phyloP scores from a whole-genome alignment of 1,140 invertebrate genomes.

The Drosophila willistoni region DNA sequence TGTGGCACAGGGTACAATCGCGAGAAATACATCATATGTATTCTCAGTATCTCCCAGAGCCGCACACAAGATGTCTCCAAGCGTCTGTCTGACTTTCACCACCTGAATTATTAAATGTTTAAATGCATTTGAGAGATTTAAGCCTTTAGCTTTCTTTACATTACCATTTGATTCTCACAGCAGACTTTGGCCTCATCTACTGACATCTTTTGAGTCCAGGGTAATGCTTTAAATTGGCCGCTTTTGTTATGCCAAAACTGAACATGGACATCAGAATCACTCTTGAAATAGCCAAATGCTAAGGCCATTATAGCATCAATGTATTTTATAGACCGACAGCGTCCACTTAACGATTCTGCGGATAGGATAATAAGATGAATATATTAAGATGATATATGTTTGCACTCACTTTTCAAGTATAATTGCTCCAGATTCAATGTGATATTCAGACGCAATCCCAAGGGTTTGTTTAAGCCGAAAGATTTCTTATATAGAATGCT shows the following conservation, averaged over 20 bases:
- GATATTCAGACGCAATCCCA: slow-evolving; percentile 64
- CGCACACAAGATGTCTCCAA: slow-evolving; percentile 44
- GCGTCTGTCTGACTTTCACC: slow-evolving; percentile 56
- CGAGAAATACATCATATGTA: slow-evolving; percentile 71
- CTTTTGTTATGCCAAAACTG: slow-evolving; percentile 57
- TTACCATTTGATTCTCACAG: slow-evolving; percentile 49
- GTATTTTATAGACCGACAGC: slow-evolving; percentile 47
- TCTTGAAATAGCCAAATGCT: slow-evolving; percentile 71
- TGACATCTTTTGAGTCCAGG: slow-evolving; percentile 56
- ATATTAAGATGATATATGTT: no score
- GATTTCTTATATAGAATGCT: slow-evolving; percentile 52
- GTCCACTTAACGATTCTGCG: slow-evolving; percentile 52
- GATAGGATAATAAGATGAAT: not conserved
- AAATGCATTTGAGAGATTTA: not conserved
- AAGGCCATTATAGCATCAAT: slow-evolving; percentile 66
- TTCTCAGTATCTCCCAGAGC: slow-evolving; percentile 39
- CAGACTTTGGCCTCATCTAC: slow-evolving; percentile 51
- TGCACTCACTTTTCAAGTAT: slow-evolving; percentile 63
- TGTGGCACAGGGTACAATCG: slow-evolving; percentile 64
- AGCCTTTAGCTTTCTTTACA: not conserved
- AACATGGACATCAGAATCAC: slow-evolving; percentile 56
- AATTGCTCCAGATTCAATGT: slow-evolving; percentile 68
- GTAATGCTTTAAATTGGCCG: slow-evolving; percentile 45
- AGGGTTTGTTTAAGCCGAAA: slow-evolving; percentile 60
- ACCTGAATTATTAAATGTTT: slow-evolving; percentile 20